Evolutionary conservation across 2,888 invertebrate species (phyloP).

Genomic region (Agrilus cyanescens): DNA sequence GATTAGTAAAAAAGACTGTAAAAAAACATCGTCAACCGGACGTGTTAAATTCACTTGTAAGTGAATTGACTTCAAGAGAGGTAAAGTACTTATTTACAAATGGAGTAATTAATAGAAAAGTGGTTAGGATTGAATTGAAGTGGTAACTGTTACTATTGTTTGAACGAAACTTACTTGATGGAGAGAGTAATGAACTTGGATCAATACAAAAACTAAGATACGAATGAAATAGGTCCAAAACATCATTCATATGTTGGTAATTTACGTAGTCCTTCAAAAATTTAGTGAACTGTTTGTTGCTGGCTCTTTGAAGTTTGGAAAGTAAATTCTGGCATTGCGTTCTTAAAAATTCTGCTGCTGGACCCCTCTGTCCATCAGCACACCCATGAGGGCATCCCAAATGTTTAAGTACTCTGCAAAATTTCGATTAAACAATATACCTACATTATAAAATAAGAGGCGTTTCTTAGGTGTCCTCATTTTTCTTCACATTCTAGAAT

Average conservation of each 20-base stretch:
- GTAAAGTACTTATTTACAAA: constrained; percentile 1
- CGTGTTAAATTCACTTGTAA: constrained; percentile 3
- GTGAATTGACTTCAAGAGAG: background rate
- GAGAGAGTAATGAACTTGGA: constrained; percentile 72
- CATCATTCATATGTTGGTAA: constrained; percentile 63
- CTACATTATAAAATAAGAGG: no score
- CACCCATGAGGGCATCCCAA: constrained; percentile 95
- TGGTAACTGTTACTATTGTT: background rate
- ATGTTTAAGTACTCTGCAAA: constrained; percentile 65
- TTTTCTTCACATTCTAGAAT: no score
- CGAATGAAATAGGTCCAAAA: constrained; percentile 89
- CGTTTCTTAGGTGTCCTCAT: no score
- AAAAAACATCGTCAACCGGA: constrained; percentile 2
- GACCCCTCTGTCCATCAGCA: constrained; percentile 69
- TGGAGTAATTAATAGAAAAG: background rate
- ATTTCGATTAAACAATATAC: constrained; percentile 9
- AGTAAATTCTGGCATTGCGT: constrained; percentile 76
- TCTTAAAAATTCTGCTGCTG: constrained; percentile 82
- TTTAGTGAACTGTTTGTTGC: constrained; percentile 49
- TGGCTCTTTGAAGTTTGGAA: constrained; percentile 59
- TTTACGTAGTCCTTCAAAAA: constrained; percentile 66
- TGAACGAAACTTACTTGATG: constrained; percentile 60
- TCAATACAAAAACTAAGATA: constrained; percentile 94
- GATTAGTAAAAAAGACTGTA: constrained; percentile 1
- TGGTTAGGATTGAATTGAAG: background rate